Evolutionary conservation across 2,888 invertebrate genomes (phyloP).

Genomic region (Noctua pronuba): DNA sequence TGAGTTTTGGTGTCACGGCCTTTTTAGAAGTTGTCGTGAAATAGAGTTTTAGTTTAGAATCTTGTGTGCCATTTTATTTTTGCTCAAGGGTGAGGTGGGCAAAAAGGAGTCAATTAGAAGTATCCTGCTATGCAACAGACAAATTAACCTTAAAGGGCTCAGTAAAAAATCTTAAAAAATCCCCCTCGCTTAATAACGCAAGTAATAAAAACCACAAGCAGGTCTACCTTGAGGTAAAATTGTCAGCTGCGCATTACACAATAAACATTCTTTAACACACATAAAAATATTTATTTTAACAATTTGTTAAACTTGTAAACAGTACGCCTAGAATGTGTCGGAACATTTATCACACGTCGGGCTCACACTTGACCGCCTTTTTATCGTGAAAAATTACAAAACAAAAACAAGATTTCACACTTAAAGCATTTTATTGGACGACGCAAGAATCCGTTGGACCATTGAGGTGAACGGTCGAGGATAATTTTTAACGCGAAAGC

Average conservation of each 20-base stretch:
- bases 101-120: not conserved
- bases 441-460: slow-evolving; percentile 62
- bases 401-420: slow-evolving; percentile 80
- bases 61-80: not conserved
- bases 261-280: slow-evolving; percentile 53
- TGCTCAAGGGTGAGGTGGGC: not conserved
- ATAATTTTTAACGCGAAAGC: slow-evolving; percentile 67
- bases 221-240: slow-evolving; percentile 53
- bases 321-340: slow-evolving; percentile 60
- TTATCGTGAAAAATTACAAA: slow-evolving; percentile 78
- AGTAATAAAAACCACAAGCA: slow-evolving; percentile 47
- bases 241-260: slow-evolving; percentile 59
- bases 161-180: slow-evolving; percentile 34
- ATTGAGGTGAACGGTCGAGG: slow-evolving; percentile 68
- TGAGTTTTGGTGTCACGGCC: slow-evolving; percentile 49
- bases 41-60: not conserved
- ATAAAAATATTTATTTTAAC: slow-evolving; percentile 61
- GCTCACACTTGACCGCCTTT: slow-evolving; percentile 66
- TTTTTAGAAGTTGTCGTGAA: slow-evolving; percentile 4
- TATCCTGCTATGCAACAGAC: not conserved
- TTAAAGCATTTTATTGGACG: slow-evolving; percentile 73
- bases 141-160: slow-evolving; percentile 33
- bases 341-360: slow-evolving; percentile 58
- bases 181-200: slow-evolving; percentile 18
- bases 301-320: slow-evolving; percentile 59